Conservation (phyloP, 1,140 invertebrate species). For the Aphelenchoides besseyi region DNA sequence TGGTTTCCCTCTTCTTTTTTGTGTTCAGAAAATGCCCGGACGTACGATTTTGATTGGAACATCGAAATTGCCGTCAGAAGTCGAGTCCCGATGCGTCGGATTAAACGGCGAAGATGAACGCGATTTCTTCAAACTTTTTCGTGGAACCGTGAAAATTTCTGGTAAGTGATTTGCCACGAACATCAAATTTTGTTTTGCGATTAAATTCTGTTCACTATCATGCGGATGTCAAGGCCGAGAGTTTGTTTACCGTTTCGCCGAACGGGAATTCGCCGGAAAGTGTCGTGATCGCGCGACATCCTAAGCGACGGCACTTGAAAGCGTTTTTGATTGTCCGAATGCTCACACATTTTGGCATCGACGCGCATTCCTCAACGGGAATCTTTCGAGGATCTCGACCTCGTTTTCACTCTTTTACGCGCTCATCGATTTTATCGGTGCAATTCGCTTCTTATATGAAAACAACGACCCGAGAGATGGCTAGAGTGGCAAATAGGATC, state of each 20-base stretch:
- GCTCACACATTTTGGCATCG: too few species aligned
- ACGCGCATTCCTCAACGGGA: neutral
- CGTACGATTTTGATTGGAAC: neutral
- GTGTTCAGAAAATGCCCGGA: neutral
- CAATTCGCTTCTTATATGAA: neutral
- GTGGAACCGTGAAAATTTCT: neutral
- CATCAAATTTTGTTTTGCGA: too few species aligned
- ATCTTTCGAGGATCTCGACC: neutral
- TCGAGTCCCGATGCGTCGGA: neutral
- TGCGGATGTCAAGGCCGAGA: constrained; percentile 2
- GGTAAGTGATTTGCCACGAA: neutral
- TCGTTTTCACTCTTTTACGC: neutral
- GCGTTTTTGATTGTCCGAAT: neutral
- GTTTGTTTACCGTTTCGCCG: neutral
- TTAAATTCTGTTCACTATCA: too few species aligned
- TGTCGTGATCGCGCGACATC: neutral
- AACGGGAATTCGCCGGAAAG: neutral
- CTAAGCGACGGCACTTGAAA: too few species aligned
- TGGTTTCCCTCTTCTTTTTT: neutral
- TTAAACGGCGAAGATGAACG: neutral
- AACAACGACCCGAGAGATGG: too few species aligned
- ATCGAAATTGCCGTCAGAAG: neutral
- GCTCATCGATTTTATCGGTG: neutral
- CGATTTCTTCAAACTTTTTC: neutral
- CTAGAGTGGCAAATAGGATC: too few species aligned